These are phyloP conservation scores for Oreonectes daqikongensis DNA, from an alignment of 2,797 vertebrate genomes.

Conservation along the genomic window DNA sequence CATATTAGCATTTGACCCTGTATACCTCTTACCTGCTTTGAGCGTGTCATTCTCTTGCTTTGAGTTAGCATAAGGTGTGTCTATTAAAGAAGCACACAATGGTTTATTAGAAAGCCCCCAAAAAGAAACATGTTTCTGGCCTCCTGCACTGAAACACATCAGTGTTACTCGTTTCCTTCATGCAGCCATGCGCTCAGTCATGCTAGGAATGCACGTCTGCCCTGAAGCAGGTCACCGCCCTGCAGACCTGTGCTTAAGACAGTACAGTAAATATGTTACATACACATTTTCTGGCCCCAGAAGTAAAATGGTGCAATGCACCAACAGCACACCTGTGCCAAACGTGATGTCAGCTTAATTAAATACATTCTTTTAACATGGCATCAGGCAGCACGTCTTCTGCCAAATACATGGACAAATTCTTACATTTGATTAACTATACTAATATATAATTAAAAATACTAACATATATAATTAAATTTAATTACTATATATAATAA, in stretches of 20 bases:
- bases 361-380: constrained; percentile 31
- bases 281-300: constrained; percentile 2
- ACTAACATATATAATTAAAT: too few relatives aligned
- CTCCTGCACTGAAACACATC: constrained; percentile 38
- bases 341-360: constrained; percentile 5
- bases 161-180: constrained; percentile 45
- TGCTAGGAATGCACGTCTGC: constrained; percentile 63
- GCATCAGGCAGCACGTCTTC: constrained; percentile 7
- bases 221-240: constrained; percentile 31
- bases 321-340: constrained; percentile 20
- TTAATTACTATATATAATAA: too few relatives aligned
- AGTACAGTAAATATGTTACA: constrained; percentile 25
- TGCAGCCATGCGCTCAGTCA: constrained; percentile 48
- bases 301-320: background rate
- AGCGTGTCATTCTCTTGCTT: background rate
- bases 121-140: constrained; percentile 48
- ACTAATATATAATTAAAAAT: too few relatives aligned
- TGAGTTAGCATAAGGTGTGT: constrained; percentile 30
- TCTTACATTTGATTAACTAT: too few relatives aligned
- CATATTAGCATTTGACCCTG: constrained; percentile 6
- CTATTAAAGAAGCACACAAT: background rate
- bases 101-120: background rate
- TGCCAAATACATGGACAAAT: too few relatives aligned
- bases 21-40: constrained; percentile 1
- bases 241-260: constrained; percentile 16